A percentile compares a stretch with the other conserved stretches of the same genome.
These are phyloP conservation scores for Neomicropteryx cornuta DNA, from an alignment of 1,140 invertebrate genomes.

Conservation along the genomic window DNA sequence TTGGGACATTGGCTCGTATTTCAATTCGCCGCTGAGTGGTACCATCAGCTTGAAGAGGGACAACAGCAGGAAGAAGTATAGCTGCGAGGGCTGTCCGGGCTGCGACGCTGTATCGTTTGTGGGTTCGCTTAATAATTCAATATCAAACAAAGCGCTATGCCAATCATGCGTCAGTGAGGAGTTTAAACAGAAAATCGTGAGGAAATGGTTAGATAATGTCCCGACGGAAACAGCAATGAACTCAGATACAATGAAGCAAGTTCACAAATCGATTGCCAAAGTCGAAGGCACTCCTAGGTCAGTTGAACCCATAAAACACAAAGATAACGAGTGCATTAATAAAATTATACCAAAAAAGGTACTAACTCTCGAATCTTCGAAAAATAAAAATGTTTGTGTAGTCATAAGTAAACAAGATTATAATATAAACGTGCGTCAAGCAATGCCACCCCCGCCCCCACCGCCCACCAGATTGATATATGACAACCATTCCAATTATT, in stretches of 20 bases:
- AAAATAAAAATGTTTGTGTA: too few relatives aligned
- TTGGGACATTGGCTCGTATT: slow-evolving; percentile 33
- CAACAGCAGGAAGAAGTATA: slow-evolving; percentile 36
- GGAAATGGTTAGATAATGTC: slow-evolving; percentile 68
- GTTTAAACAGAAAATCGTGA: slow-evolving; percentile 37
- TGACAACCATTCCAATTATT: too few relatives aligned
- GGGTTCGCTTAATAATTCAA: slow-evolving; percentile 19
- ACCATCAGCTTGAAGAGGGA: slow-evolving; percentile 43
- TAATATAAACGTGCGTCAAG: slow-evolving; percentile 26
- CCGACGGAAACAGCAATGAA: slow-evolving; percentile 27
- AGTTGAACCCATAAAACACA: slow-evolving; percentile 24
- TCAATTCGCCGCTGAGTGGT: too few relatives aligned
- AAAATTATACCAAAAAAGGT: too few relatives aligned
- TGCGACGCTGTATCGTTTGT: slow-evolving; percentile 35
- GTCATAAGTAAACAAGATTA: not conserved
- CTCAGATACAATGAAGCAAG: slow-evolving; percentile 12
- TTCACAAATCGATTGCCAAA: slow-evolving; percentile 29
- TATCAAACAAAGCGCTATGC: slow-evolving; percentile 34
- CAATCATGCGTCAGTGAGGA: slow-evolving; percentile 41
- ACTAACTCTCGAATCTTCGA: too few relatives aligned
- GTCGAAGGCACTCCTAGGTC: slow-evolving; percentile 32
- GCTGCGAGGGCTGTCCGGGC: slow-evolving; percentile 54
- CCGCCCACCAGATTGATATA: slow-evolving; percentile 19
- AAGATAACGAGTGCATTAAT: too few relatives aligned
- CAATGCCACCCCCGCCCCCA: slow-evolving; percentile 34